phyloP scores from a whole-genome alignment of 2,113 vertebrate species.

The Ploceus nigricollis region DNA sequence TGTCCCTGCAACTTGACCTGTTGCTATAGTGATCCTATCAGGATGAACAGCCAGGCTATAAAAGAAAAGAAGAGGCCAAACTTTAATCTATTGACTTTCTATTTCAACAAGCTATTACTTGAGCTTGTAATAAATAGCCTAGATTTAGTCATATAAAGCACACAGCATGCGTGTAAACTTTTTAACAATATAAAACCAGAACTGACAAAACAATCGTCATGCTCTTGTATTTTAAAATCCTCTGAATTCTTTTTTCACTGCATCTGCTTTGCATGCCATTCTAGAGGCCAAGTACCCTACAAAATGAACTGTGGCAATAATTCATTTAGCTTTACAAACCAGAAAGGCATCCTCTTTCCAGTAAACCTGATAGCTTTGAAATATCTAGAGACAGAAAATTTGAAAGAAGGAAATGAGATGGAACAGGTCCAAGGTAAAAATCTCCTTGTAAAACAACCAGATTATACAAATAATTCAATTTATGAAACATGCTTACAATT shows the following conservation, averaged over 20 bases:
- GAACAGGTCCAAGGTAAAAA: neutral
- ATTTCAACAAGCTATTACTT: neutral
- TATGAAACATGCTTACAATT: neutral
- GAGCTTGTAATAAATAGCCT: neutral
- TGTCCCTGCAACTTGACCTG: slow-evolving; percentile 95
- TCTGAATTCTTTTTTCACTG: neutral
- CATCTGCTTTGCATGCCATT: neutral
- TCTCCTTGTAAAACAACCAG: neutral
- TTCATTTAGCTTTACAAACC: neutral
- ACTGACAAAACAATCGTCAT: neutral
- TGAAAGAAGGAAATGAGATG: neutral
- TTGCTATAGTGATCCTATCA: slow-evolving; percentile 98
- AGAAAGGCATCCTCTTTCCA: neutral
- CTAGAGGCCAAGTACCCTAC: neutral
- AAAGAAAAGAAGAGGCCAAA: neutral
- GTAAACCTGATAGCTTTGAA: neutral
- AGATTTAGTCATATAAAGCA: neutral
- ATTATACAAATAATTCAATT: neutral
- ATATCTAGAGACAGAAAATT: neutral
- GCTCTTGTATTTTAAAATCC: neutral
- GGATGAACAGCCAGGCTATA: slow-evolving; percentile 94
- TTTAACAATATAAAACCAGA: neutral
- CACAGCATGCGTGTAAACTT: neutral
- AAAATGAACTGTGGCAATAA: neutral
- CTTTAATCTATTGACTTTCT: neutral